Evolutionary conservation across 2,797 vertebrate genomes (phyloP).

Genomic region (Psittacula derbiana): DNA sequence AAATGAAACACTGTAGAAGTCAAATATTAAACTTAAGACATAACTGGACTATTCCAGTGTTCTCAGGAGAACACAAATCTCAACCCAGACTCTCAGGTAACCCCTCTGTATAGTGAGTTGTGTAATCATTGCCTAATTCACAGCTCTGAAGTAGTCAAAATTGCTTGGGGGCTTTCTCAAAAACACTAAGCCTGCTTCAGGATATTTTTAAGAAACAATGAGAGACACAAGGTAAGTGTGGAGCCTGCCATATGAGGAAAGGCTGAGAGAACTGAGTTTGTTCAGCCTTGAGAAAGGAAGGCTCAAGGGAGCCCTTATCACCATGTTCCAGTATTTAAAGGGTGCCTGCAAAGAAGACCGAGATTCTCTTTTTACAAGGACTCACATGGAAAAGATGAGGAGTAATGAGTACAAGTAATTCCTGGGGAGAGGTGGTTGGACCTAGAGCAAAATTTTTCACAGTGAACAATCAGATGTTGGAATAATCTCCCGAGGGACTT

Average conservation of each 20-base stretch:
- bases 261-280: not conserved
- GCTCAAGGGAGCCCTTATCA: not conserved
- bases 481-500: not conserved
- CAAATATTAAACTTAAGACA: not conserved
- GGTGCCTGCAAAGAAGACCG: not conserved
- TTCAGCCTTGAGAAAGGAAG: not conserved
- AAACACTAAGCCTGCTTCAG: not conserved
- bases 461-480: not conserved
- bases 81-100: not conserved
- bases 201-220: not conserved
- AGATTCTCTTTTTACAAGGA: not conserved
- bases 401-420: not conserved
- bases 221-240: not conserved
- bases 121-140: not conserved
- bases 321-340: not conserved
- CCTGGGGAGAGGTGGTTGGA: not conserved
- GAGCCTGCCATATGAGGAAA: not conserved
- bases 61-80: not conserved
- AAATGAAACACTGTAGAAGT: not conserved
- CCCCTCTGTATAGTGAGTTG: rapidly evolving
- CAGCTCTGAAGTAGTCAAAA: not conserved
- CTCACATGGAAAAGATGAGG: not conserved
- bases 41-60: not conserved
- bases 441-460: not conserved
- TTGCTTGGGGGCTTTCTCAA: not conserved